Percentiles rank a stretch among this genome's conserved stretches.
Conservation (phyloP, 2,113 vertebrate species). For the Azemiops feae region DNA sequence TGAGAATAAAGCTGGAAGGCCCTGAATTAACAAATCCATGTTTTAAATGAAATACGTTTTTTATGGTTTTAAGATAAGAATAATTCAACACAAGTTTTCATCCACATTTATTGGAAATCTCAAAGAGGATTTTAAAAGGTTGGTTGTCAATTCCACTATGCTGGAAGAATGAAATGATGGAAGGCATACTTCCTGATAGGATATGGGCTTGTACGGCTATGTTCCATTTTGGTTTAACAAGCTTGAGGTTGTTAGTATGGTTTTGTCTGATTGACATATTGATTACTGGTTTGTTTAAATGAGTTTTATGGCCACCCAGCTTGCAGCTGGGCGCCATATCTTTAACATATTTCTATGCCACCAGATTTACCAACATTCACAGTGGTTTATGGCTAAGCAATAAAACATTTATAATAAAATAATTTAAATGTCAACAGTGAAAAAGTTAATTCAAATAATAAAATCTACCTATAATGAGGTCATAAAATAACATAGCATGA, state of each 20-base stretch:
- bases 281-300: neutral
- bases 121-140: neutral
- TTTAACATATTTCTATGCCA: neutral
- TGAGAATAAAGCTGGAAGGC: neutral
- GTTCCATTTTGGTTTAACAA: neutral
- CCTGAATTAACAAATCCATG: neutral
- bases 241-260: neutral
- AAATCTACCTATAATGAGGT: neutral
- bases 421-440: neutral
- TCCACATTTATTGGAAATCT: neutral
- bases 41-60: neutral
- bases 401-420: neutral
- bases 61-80: neutral
- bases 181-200: neutral
- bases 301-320: neutral
- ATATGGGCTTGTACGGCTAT: neutral
- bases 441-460: neutral
- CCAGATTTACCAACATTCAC: neutral
- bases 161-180: neutral
- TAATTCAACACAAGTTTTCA: neutral
- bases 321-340: neutral
- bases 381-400: neutral
- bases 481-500: neutral
- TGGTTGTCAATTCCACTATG: neutral
- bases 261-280: neutral